Evolutionary conservation across 2,888 invertebrate genomes (phyloP), one percentile per base, ranked within the genome.

Genomic region (Flabesymbios commensalis): DNA sequence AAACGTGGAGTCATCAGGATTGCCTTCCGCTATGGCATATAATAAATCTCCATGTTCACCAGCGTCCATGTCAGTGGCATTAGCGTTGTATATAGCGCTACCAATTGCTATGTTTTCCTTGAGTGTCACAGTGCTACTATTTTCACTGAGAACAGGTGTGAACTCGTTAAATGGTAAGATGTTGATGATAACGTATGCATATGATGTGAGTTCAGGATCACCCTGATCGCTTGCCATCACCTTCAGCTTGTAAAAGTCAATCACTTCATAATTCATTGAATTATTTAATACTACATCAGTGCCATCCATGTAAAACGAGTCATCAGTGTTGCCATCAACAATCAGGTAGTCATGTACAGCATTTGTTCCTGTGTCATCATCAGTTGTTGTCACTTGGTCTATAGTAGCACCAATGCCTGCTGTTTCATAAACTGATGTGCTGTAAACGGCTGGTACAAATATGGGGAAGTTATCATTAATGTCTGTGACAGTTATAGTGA

Each of bases 401-500:
- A 75, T 70, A 10, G 56, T 39, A 19, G 70, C 63, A 3, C 69
- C 72, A 4, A 54, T 39, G 0, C 70, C 55, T 0, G 72, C 72
- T 61, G 75, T 71, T 57, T 78, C 78, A 2, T 65, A 47, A 4
- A 78, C 68, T 29, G 42, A 65, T 36, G 74, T 71, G 0, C 62
- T 59, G 58, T 74, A 75, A 0, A 72, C 61, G 1, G 68, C 62
- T 19, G 57, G 49, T 22, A 63, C 63, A 57, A 76, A 75, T 14
- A 65, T 58, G 4, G 76, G 75, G 22, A 49, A 56, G 58, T 75
- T 75, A 63, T 77, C 76, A 59, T 77, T 76, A 14, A 70, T 51
- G 59, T 76, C 77, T 19, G 63, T 60, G 10, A 77, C 64, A 17
- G 72, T 70, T 1, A 77, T 63, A 2, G 72, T 67, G 2, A 72